Conservation (phyloP, 2,113 vertebrate species). For the Tricholaema leucomelas region DNA sequence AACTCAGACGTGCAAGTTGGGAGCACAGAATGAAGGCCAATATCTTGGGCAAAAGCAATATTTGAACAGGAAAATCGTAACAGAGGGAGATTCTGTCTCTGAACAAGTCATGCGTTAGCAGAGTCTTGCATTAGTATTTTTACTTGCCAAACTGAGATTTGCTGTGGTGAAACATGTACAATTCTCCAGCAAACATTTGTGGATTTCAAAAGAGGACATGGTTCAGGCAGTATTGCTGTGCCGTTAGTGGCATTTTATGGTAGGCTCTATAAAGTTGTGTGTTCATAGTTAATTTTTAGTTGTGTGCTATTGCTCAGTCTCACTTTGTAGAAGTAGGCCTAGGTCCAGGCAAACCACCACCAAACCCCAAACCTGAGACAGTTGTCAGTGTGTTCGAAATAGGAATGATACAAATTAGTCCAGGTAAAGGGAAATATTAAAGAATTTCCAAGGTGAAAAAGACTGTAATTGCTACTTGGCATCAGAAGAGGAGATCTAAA, state of each 20-base stretch:
- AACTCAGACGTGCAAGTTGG: conserved; percentile 14
- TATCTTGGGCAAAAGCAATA: neutral
- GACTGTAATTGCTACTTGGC: neutral
- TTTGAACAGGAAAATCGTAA: neutral
- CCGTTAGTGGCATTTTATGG: neutral
- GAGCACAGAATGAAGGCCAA: conserved; percentile 26
- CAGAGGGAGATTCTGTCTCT: neutral
- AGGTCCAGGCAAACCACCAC: neutral
- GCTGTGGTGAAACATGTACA: neutral
- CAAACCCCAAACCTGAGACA: neutral
- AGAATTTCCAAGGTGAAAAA: neutral
- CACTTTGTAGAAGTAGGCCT: neutral
- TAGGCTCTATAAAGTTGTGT: neutral
- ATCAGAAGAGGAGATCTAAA: conserved; percentile 2
- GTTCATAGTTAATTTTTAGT: conserved; percentile 51
- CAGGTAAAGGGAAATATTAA: neutral
- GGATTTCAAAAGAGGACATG: conserved; percentile 36
- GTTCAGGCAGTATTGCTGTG: neutral
- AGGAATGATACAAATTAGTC: neutral
- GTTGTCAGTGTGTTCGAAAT: neutral
- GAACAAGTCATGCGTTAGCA: neutral
- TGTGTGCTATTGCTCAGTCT: neutral
- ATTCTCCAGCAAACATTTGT: conserved; percentile 12
- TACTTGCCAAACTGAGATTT: neutral
- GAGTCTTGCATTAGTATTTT: neutral